These are phyloP conservation scores for Edolisoma coerulescens DNA, from an alignment of 2,113 vertebrate genomes.

Conservation along the genomic window DNA sequence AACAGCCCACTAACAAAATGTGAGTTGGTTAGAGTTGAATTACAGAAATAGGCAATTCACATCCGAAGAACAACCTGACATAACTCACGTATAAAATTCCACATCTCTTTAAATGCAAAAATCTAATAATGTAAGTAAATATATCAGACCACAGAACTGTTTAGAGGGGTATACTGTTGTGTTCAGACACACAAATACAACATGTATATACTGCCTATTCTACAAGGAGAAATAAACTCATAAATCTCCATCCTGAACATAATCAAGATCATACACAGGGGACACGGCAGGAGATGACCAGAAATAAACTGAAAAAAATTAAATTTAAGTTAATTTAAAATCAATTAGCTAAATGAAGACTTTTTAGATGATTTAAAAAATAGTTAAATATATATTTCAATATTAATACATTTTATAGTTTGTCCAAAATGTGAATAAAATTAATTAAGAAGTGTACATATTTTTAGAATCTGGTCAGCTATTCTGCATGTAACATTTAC, in stretches of 20 bases:
- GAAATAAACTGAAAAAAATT: neutral
- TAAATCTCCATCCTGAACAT: neutral
- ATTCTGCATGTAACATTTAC: neutral
- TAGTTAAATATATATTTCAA: neutral
- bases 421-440: neutral
- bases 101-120: neutral
- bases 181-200: neutral
- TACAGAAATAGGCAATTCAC: neutral
- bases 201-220: neutral
- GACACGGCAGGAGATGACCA: neutral
- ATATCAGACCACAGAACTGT: neutral
- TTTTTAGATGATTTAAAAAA: neutral
- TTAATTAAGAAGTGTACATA: rapidly evolving
- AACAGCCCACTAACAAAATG: neutral
- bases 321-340: neutral
- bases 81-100: neutral
- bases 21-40: neutral
- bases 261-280: neutral
- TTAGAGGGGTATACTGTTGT: neutral
- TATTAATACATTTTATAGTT: neutral
- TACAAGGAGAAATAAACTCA: neutral
- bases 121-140: neutral
- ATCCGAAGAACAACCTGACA: rapidly evolving
- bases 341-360: neutral
- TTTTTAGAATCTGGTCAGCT: neutral